Evolutionary conservation across 1,140 invertebrate species (phyloP).

Genomic region (Rhysida immarginata): DNA sequence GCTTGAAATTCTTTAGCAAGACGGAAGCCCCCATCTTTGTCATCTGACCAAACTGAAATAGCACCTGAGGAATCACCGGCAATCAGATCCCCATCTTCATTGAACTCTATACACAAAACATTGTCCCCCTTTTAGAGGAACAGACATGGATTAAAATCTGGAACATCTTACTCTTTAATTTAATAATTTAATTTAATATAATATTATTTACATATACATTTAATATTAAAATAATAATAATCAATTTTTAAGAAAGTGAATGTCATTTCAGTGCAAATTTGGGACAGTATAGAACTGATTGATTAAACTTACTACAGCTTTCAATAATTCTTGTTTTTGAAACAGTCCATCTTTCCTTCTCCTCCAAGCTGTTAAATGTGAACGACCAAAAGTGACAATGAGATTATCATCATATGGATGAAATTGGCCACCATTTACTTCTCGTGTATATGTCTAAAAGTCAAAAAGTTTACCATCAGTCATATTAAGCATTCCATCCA

Average conservation of each 20-base stretch:
- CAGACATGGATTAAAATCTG: no score
- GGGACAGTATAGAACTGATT: neutral
- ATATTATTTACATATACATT: no score
- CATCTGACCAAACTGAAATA: conserved; percentile 81
- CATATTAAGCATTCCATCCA: no score
- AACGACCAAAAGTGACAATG: conserved; percentile 81
- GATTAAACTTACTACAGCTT: neutral
- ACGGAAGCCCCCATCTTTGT: conserved; percentile 62
- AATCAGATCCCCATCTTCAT: conserved; percentile 81
- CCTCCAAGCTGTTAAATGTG: conserved; percentile 85
- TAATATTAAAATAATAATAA: no score
- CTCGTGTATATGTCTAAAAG: conserved; percentile 65
- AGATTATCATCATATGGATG: conserved; percentile 85
- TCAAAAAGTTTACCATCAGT: no score
- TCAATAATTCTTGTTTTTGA: conserved; percentile 49
- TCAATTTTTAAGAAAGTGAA: neutral
- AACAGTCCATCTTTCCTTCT: conserved; percentile 73
- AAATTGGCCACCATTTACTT: conserved; percentile 74
- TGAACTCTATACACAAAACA: conserved; percentile 56
- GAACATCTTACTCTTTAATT: no score
- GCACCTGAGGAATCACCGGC: conserved; percentile 88
- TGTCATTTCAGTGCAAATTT: neutral
- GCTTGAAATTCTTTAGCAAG: conserved; percentile 18
- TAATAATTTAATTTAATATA: no score
- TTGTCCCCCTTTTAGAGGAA: neutral